phyloP scores from a whole-genome alignment of 1,140 invertebrate species.

The Leptonema lineaticorne region DNA sequence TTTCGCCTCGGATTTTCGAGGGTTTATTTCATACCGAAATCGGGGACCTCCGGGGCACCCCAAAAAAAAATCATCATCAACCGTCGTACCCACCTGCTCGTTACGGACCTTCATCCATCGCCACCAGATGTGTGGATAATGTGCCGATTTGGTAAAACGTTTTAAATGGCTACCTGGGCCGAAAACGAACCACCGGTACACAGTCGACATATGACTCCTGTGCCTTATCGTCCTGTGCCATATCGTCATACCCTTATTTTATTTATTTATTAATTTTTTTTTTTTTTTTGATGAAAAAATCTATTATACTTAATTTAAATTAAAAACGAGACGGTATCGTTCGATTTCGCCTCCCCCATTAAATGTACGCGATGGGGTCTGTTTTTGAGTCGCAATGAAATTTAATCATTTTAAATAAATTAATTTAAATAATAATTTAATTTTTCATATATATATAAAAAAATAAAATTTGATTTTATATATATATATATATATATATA shows the following conservation, averaged over 20 bases:
- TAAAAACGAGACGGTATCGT: not conserved
- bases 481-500: not conserved
- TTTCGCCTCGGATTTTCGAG: not conserved
- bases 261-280: too few species aligned
- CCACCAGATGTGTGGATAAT: conserved; percentile 28
- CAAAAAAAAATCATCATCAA: too few species aligned
- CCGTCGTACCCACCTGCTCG: conserved; percentile 26
- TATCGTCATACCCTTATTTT: too few species aligned
- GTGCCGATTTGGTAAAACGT: conserved; percentile 25
- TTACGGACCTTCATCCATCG: not conserved
- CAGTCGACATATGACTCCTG: conserved; percentile 1
- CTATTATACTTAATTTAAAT: not conserved
- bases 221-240: not conserved
- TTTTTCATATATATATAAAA: not conserved
- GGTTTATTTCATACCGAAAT: too few species aligned
- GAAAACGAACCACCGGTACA: not conserved
- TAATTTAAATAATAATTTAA: too few species aligned
- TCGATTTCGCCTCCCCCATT: not conserved
- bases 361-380: too few species aligned
- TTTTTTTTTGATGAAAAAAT: too few species aligned
- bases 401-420: not conserved
- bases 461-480: not conserved
- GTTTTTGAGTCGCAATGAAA: too few species aligned
- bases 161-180: conserved; percentile 22
- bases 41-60: conserved; percentile 9